A percentile compares a stretch with the other conserved stretches of the same genome.
These are phyloP conservation scores for Philereme vetulata DNA, from an alignment of 2,888 invertebrate genomes.

Conservation along the genomic window DNA sequence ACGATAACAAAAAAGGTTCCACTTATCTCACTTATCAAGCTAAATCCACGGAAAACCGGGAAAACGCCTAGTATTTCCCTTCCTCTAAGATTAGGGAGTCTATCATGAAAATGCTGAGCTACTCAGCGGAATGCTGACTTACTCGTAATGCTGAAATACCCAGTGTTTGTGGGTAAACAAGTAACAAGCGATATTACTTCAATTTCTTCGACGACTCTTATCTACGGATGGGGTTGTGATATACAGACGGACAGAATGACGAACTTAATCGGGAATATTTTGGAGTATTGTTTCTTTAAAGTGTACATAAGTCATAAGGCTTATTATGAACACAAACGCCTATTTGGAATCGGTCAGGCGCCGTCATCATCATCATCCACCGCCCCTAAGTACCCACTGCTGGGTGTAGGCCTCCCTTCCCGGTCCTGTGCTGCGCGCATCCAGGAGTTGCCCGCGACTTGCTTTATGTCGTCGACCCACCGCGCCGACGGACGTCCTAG, in stretches of 20 bases:
- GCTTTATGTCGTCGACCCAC: too few relatives aligned
- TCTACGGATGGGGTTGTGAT: slow-evolving; percentile 50
- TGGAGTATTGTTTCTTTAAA: too few relatives aligned
- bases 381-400: too few relatives aligned
- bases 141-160: slow-evolving; percentile 37
- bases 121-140: slow-evolving; percentile 37
- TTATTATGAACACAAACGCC: too few relatives aligned
- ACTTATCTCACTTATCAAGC: slow-evolving; percentile 31
- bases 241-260: slow-evolving; percentile 33
- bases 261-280: neutral
- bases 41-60: slow-evolving; percentile 26
- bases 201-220: slow-evolving; percentile 67
- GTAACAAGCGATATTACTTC: slow-evolving; percentile 65
- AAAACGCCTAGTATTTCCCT: slow-evolving; percentile 17
- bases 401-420: too few relatives aligned
- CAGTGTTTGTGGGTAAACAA: slow-evolving; percentile 61
- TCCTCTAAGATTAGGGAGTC: slow-evolving; percentile 53
- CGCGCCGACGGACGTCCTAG: too few relatives aligned
- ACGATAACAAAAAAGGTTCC: slow-evolving; percentile 31
- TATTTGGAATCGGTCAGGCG: too few relatives aligned
- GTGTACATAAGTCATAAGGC: too few relatives aligned
- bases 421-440: too few relatives aligned
- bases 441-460: too few relatives aligned
- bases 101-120: slow-evolving; percentile 50
- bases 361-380: too few relatives aligned